Base-by-base conservation (phyloP, 2,113 vertebrate species). In the Atherinomorus stipes region DNA sequence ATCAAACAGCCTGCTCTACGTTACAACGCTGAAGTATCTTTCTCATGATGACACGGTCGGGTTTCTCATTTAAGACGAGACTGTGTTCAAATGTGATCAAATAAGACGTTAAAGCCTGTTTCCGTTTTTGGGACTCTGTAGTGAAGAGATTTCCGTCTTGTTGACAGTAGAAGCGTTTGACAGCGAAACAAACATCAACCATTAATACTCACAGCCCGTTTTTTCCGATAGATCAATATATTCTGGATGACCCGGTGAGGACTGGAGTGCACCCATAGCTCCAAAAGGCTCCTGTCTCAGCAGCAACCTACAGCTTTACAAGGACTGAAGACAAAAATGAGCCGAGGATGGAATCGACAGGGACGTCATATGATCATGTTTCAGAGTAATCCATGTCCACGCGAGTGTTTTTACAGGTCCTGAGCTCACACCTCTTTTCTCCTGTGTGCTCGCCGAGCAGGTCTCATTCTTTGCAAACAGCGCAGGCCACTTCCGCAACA, bases 121-220 rank as follows among this genome's bases (percentile, higher is more conserved):
- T 76, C 61, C 64, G 47, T 38, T 31, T 40, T 25, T 28, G 25
- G 50, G 15, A 54, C 53, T 26, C 78, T 47, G 12, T 31, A 7
- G 3, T 31, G 3, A 31, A 51, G 12, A 50, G 5, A 11, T 68
- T 53, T 50, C 38, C 22, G 31, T 40, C 67, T 25, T 3, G 21
- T 11, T 25, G 22, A 26, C 22, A 21, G 13, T 1, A 47, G 22
- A 21, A 53, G 10, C 44, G 7, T 11, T 49, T 12, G 2, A n/a
- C 11, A 26, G 7, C 4, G 8, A 31, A 0, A 3, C 11, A 38
- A 70, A 51, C 23, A 66, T 28, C 1, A 22, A 40, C 2, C 34
- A 51, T 11, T 21, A 63, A 11, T 92, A 98, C 96, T 97, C 89
- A 98, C 96, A 98, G 84, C 96, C 96, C 0, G 96, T 98, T 90